Base-by-base conservation (phyloP, 2,888 invertebrate species). In the Asteroscopus sphinx region DNA sequence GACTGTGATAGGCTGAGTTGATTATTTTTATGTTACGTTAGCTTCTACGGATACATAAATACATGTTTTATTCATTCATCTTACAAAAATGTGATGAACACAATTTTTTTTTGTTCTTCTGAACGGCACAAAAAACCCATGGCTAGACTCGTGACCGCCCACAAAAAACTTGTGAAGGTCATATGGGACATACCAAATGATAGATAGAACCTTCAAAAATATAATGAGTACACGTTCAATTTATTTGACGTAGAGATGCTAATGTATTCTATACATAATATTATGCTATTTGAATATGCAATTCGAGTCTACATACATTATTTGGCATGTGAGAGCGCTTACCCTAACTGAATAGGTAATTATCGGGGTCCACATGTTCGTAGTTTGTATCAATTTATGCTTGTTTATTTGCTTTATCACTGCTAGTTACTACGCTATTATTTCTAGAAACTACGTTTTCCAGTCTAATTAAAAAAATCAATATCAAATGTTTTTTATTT, bases 111-210 rank as follows among this genome's bases (percentile, higher is more conserved):
- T n/a, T n/a, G n/a, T n/a, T n/a, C n/a, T n/a, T n/a, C n/a, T n/a
- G 7, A 36, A 28, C 32, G 12, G 2, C 7, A 33, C 36, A 70
- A 67, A 67, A 66, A 67, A 47, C 7, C 26, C 26, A 33, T 35
- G 12, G 26, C 16, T 16, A 9, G 52, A 40, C 47, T 48, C 46
- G 71, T 70, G 44, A 40, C 7, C 25, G 17, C 32, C n/a, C 12
- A 65, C 36, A 64, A 67, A 68, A 70, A 67, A 69, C 17, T 26
- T 26, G n/a, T 11, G 32, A 63, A 67, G 66, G 66, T 36, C 65
- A 11, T 7, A 3, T 37, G 33, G 13, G 47, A 48, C 47, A 39
- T 21, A 46, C 26, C 37, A 69, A 49, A 42, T 42, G 30, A 35
- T 41, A 49, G 32, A 46, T 25, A 13, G 9, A 8, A 36, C 62